phyloP scores from a whole-genome alignment of 2,797 vertebrate species.

The Sebastes vulpes region DNA sequence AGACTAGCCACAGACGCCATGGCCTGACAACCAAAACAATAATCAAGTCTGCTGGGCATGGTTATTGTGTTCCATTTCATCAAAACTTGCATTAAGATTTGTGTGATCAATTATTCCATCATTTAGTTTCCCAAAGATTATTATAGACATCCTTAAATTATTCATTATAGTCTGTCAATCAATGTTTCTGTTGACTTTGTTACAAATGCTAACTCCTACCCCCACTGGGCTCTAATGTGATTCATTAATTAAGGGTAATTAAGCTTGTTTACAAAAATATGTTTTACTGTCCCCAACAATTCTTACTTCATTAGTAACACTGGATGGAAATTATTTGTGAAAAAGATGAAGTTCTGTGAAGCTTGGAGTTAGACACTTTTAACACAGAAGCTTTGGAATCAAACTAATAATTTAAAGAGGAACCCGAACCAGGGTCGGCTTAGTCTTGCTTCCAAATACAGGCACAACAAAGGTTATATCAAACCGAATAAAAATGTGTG shows the following conservation, averaged over 20 bases:
- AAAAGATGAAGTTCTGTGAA: background rate
- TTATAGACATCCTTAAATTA: slow-evolving; percentile 31
- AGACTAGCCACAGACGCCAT: slow-evolving; percentile 36
- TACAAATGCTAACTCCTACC: background rate
- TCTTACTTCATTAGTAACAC: slow-evolving; percentile 23
- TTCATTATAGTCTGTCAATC: slow-evolving; percentile 47
- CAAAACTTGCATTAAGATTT: slow-evolving; percentile 46
- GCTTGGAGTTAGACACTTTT: background rate
- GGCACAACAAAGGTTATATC: background rate
- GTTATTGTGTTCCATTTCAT: slow-evolving; percentile 53
- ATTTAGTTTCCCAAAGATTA: slow-evolving; percentile 40
- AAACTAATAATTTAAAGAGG: background rate
- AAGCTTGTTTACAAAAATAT: slow-evolving; percentile 33
- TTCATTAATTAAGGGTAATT: slow-evolving; percentile 48
- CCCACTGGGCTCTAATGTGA: slow-evolving; percentile 8
- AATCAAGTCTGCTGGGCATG: slow-evolving; percentile 40
- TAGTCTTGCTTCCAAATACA: background rate
- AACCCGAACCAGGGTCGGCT: background rate
- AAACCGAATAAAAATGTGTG: background rate
- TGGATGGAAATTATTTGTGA: background rate
- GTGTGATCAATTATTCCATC: slow-evolving; percentile 44
- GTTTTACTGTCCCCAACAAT: slow-evolving; percentile 7
- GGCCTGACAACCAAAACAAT: slow-evolving; percentile 63
- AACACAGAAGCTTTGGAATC: background rate
- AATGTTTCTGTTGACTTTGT: slow-evolving; percentile 15